These are phyloP conservation scores for Sceloporus undulatus DNA, from an alignment of 2,113 vertebrate genomes.

Conservation along the genomic window DNA sequence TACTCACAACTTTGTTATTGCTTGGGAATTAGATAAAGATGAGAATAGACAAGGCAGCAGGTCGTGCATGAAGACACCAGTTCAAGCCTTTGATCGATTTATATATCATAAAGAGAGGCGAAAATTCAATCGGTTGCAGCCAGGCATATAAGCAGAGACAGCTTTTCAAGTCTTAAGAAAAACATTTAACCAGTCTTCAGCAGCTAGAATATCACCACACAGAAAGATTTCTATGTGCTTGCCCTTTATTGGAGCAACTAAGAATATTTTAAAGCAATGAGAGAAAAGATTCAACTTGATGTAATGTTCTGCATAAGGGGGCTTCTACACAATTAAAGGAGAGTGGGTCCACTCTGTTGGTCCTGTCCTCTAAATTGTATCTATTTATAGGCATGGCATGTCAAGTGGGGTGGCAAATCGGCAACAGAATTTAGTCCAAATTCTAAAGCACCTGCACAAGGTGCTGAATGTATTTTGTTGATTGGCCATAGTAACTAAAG, in stretches of 20 bases:
- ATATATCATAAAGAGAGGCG: slow-evolving; percentile 24
- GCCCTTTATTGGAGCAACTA: not conserved
- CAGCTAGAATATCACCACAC: not conserved
- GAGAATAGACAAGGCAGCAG: slow-evolving; percentile 42
- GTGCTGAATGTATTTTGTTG: too few relatives aligned
- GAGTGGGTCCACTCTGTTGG: not conserved
- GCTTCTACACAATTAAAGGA: not conserved
- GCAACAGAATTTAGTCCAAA: too few relatives aligned
- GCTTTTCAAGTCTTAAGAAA: not conserved
- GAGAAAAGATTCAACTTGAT: not conserved
- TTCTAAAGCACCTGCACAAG: too few relatives aligned
- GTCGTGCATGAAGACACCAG: not conserved
- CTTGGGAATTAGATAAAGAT: slow-evolving; percentile 41
- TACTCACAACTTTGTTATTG: slow-evolving; percentile 35
- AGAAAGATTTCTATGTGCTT: not conserved
- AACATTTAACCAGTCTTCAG: slow-evolving; percentile 2
- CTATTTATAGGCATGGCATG: too few relatives aligned
- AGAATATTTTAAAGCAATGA: slow-evolving; percentile 21
- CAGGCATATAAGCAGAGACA: not conserved
- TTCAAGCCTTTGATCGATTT: not conserved
- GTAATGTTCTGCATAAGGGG: not conserved
- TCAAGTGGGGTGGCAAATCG: too few relatives aligned
- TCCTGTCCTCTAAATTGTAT: not conserved
- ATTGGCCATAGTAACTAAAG: too few relatives aligned
- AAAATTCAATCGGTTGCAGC: not conserved